Evolutionary conservation across 2,113 vertebrate species (phyloP).

Genomic region (Siphamia tubifer): DNA sequence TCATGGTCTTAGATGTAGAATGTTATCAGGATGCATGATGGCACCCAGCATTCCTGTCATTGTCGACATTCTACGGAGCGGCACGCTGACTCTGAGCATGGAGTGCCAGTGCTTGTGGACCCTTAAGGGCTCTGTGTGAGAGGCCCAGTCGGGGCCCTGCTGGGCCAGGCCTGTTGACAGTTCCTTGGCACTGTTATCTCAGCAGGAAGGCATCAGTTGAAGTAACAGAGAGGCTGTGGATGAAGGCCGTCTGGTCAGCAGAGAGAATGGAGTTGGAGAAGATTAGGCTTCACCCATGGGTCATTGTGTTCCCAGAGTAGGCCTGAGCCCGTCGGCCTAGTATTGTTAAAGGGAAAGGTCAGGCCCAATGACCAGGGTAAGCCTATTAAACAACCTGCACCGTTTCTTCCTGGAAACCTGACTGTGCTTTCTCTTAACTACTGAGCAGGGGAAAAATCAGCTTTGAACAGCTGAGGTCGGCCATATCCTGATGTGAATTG

Average conservation of each 20-base stretch:
- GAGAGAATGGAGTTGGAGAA: constrained; percentile 87
- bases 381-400: constrained; percentile 68
- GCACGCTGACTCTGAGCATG: constrained; percentile 18
- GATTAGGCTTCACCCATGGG: constrained; percentile 95
- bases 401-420: constrained; percentile 63
- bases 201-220: constrained; percentile 96
- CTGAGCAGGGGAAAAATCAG: constrained; percentile 42
- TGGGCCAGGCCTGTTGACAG: constrained; percentile 88
- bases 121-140: constrained; percentile 44
- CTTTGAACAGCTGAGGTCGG: constrained; percentile 63
- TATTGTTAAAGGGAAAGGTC: constrained; percentile 92
- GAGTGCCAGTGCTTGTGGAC: constrained; percentile 54
- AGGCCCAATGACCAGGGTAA: constrained; percentile 88
- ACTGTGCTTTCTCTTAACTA: constrained; percentile 72
- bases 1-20: constrained; percentile 55
- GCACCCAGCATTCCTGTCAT: constrained; percentile 73
- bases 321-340: constrained; percentile 73
- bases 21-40: constrained; percentile 62
- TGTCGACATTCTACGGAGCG: constrained; percentile 54
- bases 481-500: constrained; percentile 61
- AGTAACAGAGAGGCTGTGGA: constrained; percentile 90
- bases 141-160: constrained; percentile 43
- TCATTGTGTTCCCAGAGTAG: constrained; percentile 90
- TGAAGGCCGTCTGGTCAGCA: constrained; percentile 83
- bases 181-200: constrained; percentile 92